phyloP scores from a whole-genome alignment of 2,888 invertebrate species.

The Melipona bicolor region DNA sequence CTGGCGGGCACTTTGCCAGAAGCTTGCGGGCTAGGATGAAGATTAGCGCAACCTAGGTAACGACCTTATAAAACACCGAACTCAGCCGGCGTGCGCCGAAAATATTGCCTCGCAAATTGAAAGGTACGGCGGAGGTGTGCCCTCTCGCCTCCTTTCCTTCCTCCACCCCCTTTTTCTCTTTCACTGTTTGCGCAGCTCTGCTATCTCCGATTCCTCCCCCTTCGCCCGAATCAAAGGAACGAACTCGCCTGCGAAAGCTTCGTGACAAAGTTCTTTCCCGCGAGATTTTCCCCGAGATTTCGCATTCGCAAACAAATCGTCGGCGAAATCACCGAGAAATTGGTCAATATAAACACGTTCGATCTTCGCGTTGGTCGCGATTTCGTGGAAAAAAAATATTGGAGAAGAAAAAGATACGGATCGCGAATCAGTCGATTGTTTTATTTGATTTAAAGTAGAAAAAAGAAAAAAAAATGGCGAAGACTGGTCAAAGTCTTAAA shows the following conservation, averaged over 20 bases:
- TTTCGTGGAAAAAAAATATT: not conserved
- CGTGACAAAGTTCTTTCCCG: conserved; percentile 58
- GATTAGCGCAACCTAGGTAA: conserved; percentile 79
- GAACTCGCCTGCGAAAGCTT: conserved; percentile 59
- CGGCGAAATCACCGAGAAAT: conserved; percentile 51
- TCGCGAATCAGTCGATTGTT: not conserved
- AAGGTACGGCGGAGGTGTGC: conserved; percentile 71
- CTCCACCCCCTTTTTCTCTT: not conserved
- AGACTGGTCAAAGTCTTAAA: not conserved
- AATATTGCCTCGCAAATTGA: conserved; percentile 80
- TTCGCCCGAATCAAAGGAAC: conserved; percentile 33
- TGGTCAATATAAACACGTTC: conserved; percentile 40
- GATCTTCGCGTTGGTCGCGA: conserved; percentile 12
- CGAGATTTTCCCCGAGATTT: conserved; percentile 59
- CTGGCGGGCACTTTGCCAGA: conserved; percentile 76
- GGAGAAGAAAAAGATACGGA: not conserved
- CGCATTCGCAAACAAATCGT: conserved; percentile 61
- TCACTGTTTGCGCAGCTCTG: conserved; percentile 1
- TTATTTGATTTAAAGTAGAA: not conserved
- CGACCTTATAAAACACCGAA: conserved; percentile 79
- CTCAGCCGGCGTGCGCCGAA: conserved; percentile 70
- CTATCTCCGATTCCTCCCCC: conserved; percentile 22
- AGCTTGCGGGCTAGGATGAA: conserved; percentile 75
- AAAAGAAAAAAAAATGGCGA: too few species aligned
- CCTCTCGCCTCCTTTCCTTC: conserved; percentile 18